Percentiles rank a stretch among this genome's conserved stretches.
These are phyloP conservation scores for Gymnocypris eckloni DNA, from an alignment of 2,797 vertebrate species.

Conservation along the genomic window DNA sequence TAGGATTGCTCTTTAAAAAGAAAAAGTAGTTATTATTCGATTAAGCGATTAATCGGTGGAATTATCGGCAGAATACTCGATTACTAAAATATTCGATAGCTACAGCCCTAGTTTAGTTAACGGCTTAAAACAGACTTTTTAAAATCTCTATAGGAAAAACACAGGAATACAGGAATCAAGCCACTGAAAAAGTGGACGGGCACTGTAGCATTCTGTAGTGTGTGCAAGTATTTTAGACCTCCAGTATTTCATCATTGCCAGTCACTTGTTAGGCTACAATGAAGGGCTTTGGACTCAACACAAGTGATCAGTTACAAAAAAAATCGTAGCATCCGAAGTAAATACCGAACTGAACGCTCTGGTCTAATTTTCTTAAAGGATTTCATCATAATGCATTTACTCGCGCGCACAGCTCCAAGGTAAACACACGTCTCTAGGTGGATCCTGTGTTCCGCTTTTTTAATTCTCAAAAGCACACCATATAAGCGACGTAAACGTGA, in stretches of 20 bases:
- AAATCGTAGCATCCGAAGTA: background rate
- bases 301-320: no score
- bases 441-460: background rate
- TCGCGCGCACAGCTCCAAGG: constrained; percentile 8
- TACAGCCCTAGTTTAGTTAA: no score
- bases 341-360: background rate
- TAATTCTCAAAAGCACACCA: background rate
- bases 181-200: background rate
- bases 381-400: background rate
- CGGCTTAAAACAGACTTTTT: no score
- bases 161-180: no score
- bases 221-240: background rate
- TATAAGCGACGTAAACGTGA: background rate
- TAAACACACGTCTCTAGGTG: background rate
- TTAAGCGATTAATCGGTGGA: no score
- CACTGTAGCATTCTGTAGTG: background rate
- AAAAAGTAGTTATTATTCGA: no score
- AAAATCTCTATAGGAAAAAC: background rate
- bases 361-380: background rate
- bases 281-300: background rate
- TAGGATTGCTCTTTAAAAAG: no score
- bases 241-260: background rate
- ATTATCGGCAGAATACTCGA: no score
- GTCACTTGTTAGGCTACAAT: background rate
- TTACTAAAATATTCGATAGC: no score